Conservation (phyloP, 2,888 invertebrate genomes). For the Camponotus fellah region DNA sequence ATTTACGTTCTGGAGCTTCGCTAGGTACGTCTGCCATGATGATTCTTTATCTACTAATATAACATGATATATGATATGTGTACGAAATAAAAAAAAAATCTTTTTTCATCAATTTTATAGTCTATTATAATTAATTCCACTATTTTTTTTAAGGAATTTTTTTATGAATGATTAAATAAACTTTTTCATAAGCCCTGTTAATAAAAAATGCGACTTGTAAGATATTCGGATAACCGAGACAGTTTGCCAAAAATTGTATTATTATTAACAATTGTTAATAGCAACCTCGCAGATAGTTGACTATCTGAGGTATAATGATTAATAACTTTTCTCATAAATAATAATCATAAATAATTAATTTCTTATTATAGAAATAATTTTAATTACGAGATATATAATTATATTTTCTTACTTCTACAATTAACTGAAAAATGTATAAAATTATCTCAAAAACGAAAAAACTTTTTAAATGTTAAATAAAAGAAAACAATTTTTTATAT, state of each 20-base stretch:
- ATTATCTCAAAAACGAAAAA: background rate
- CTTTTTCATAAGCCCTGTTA: background rate
- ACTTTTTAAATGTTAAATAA: too few relatives aligned
- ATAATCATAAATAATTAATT: background rate
- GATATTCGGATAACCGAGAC: too few relatives aligned
- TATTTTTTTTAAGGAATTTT: background rate
- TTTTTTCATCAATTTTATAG: background rate
- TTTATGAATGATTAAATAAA: background rate
- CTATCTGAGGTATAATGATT: background rate
- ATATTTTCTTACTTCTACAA: background rate
- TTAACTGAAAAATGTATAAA: background rate
- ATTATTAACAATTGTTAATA: too few relatives aligned
- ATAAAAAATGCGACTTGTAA: background rate
- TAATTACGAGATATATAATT: background rate
- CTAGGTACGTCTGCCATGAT: constrained; percentile 84
- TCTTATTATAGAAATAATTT: background rate
- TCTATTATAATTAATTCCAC: background rate
- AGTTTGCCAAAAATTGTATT: too few relatives aligned
- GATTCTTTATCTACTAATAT: constrained; percentile 12
- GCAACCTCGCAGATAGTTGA: too few relatives aligned
- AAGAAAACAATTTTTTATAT: background rate
- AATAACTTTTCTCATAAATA: background rate
- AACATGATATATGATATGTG: background rate
- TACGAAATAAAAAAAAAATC: background rate
- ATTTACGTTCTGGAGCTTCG: constrained; percentile 86